Base-by-base conservation (phyloP, 2,797 vertebrate species). In the Gallinago nigripennis region DNA sequence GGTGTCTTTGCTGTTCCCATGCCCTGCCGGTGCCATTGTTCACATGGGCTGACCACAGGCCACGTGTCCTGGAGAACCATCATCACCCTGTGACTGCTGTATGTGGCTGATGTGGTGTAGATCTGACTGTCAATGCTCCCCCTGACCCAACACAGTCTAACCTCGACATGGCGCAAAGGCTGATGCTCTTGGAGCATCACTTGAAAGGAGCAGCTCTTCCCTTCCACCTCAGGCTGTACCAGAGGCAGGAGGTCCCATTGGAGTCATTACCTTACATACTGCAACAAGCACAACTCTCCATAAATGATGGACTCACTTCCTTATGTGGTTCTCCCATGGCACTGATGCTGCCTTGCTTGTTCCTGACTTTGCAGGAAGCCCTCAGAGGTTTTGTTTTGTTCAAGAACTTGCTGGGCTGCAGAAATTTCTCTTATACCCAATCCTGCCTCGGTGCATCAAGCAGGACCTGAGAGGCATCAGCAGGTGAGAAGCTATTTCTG, bases 151-250 rank as follows among this genome's bases (percentile, higher is more conserved):
- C 30, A n/a, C 25, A 28, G 19, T 6, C 85, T 16, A 6, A 25
- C n/a, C 24, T 31, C 1, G 0, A 6, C 3, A 0, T 28, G 61
- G 9, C 1, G 0, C 60, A 31, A 18, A 33, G 25, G 16, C 19
- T 48, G 21, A 14, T 45, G 54, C 30, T 58, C 28, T 56, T 20
- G 53, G 46, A 48, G 53, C 53, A 24, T 5, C 8, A 1, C 16
- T 25, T 20, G 33, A 17, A 48, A 14, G 21, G 50, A n/a, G 1
- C 2, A 18, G 28, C 39, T n/a, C 45, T 13, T 20, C 63, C 39
- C 27, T 24, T 17, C 69, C 60, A 12, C 0, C 0, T 16, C 68
- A 48, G 25, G 43, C 69, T 25, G 11, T 21, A 21, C 45, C 16
- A 16, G 60, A 37, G 10, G 1, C 35, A 1, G 0, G 25, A 33